These are phyloP conservation scores for Anguilla obscura DNA, from an alignment of 2,797 vertebrate species.

Conservation along the genomic window DNA sequence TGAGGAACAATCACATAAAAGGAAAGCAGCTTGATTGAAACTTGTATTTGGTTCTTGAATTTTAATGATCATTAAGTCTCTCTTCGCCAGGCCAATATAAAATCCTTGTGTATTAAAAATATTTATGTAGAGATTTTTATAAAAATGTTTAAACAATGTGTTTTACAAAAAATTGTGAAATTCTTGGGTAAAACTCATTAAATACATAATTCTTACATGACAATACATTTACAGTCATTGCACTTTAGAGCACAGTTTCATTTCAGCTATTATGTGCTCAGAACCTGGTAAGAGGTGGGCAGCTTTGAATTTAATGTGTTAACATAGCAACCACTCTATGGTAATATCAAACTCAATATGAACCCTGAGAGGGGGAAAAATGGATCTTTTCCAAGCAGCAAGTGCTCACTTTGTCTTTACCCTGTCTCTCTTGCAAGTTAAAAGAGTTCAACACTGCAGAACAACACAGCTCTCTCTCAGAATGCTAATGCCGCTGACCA, in stretches of 20 bases:
- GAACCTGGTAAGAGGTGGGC: slow-evolving; percentile 15
- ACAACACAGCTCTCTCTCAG: slow-evolving; percentile 31
- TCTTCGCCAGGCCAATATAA: neutral
- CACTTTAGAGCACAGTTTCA: neutral
- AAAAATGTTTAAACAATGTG: neutral
- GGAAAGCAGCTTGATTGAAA: too few relatives aligned
- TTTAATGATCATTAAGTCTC: neutral
- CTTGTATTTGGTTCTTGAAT: neutral
- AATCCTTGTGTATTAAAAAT: neutral
- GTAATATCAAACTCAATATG: slow-evolving; percentile 15
- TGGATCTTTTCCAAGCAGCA: slow-evolving; percentile 11
- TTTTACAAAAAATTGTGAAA: neutral
- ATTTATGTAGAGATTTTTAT: neutral
- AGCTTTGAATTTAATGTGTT: slow-evolving; percentile 28
- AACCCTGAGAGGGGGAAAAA: neutral
- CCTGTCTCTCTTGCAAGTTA: slow-evolving; percentile 42
- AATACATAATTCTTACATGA: too few relatives aligned
- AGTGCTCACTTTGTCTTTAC: slow-evolving; percentile 30
- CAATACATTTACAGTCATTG: neutral
- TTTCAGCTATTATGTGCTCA: slow-evolving; percentile 19
- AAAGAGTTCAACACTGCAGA: slow-evolving; percentile 37
- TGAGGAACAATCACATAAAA: neutral
- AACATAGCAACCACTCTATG: neutral
- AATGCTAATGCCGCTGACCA: slow-evolving; percentile 48
- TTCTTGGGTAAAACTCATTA: too few relatives aligned